Evolutionary conservation across 1,140 invertebrate species (phyloP).

Genomic region (Latrodectus geometricus): DNA sequence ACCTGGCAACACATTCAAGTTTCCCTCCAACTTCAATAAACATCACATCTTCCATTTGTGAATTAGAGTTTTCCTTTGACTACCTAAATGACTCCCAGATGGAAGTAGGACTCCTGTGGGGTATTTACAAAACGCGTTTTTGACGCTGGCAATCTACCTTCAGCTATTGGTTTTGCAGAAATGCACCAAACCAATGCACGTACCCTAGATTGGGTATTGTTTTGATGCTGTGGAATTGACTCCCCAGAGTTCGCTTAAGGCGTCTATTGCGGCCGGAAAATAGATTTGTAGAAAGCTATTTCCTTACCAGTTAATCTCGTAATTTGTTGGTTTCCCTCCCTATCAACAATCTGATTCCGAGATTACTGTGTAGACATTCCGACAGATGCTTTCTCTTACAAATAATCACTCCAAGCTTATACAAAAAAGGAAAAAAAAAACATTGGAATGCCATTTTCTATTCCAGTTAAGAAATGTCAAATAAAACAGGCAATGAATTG

Average conservation of each 20-base stretch:
- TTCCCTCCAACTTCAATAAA: conserved; percentile 11
- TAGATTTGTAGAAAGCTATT: conserved; percentile 60
- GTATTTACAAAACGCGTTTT: conserved; percentile 59
- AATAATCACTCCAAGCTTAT: conserved; percentile 20
- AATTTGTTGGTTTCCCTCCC: conserved; percentile 52
- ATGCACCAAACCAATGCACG: conserved; percentile 38
- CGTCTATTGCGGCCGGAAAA: conserved; percentile 53
- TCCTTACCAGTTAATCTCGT: conserved; percentile 60
- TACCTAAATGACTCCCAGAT: conserved; percentile 24
- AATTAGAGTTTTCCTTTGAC: conserved; percentile 22
- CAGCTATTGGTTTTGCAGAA: conserved; percentile 51
- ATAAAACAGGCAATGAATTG: not conserved
- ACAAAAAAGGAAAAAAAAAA: not conserved
- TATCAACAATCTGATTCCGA: conserved; percentile 8
- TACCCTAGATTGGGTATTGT: conserved; percentile 45
- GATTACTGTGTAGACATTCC: conserved; percentile 37
- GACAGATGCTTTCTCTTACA: conserved; percentile 43
- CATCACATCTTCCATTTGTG: conserved; percentile 43
- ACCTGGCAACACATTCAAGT: no score
- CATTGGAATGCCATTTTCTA: not conserved
- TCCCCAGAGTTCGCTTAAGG: conserved; percentile 42
- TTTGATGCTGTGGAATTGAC: conserved; percentile 6
- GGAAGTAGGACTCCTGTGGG: conserved; percentile 13
- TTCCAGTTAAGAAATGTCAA: not conserved
- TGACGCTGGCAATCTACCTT: conserved; percentile 51